Evolutionary conservation across 1,140 invertebrate species (phyloP).

Genomic region (Bombus pascuorum): DNA sequence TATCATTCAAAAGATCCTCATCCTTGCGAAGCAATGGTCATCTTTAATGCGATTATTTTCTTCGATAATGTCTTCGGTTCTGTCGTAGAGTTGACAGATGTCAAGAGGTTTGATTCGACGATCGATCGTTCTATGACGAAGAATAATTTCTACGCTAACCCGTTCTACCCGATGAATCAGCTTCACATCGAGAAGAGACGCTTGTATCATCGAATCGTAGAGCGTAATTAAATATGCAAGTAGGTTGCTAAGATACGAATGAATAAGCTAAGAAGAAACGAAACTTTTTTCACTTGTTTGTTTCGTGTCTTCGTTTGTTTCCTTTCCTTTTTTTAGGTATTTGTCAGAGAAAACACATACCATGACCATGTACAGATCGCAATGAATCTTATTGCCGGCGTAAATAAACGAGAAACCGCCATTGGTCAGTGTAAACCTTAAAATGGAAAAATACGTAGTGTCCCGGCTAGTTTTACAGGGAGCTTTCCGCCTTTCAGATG

Average conservation of each 20-base stretch:
- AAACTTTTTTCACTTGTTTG: too few relatives aligned
- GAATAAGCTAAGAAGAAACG: too few relatives aligned
- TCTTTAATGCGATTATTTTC: background rate
- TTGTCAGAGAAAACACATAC: background rate
- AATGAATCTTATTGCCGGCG: background rate
- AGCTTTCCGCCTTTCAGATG: slow-evolving; percentile 56
- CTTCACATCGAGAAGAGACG: background rate
- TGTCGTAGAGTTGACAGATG: background rate
- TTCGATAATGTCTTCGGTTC: background rate
- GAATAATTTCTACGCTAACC: background rate
- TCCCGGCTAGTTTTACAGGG: slow-evolving; percentile 62
- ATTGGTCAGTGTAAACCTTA: slow-evolving; percentile 64
- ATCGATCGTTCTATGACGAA: background rate
- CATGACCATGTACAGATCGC: background rate
- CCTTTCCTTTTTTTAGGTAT: too few relatives aligned
- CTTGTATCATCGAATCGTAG: background rate
- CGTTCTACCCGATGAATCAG: background rate
- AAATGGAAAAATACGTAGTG: slow-evolving; percentile 66
- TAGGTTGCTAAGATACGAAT: background rate
- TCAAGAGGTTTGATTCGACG: background rate
- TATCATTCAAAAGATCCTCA: background rate
- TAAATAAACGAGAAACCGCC: slow-evolving; percentile 72
- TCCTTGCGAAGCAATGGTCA: background rate
- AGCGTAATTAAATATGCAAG: background rate
- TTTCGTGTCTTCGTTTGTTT: too few relatives aligned